phyloP scores from a whole-genome alignment of 2,888 invertebrate species.

The Polyommatus iphigenia region DNA sequence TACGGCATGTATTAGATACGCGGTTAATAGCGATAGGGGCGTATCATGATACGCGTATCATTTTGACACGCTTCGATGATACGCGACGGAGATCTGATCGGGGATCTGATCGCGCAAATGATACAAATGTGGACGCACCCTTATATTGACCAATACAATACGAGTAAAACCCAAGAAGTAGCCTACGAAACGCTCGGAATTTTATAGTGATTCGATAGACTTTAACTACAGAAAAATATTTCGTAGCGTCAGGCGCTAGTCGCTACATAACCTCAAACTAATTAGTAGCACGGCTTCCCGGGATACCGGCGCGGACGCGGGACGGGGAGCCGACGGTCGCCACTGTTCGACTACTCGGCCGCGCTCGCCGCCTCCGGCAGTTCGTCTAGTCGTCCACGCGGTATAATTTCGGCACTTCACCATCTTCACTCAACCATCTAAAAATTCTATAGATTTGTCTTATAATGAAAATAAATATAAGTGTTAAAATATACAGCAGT shows the following conservation, averaged over 20 bases:
- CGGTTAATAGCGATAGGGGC: too few species aligned
- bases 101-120: too few species aligned
- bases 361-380: background rate
- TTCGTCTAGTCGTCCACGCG: background rate
- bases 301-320: background rate
- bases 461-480: background rate
- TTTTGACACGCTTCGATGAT: too few species aligned
- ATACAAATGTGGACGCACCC: too few species aligned
- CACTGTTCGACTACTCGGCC: background rate
- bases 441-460: background rate
- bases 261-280: too few species aligned
- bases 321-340: background rate
- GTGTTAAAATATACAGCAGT: background rate
- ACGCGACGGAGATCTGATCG: too few species aligned
- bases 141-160: constrained; percentile 23
- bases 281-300: background rate
- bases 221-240: background rate
- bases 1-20: too few species aligned
- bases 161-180: constrained; percentile 2
- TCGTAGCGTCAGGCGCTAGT: background rate
- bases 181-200: background rate
- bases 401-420: background rate
- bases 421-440: background rate
- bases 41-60: too few species aligned
- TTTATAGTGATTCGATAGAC: background rate